phyloP scores from a whole-genome alignment of 2,888 invertebrate species.

The Cataglyphis livida region DNA sequence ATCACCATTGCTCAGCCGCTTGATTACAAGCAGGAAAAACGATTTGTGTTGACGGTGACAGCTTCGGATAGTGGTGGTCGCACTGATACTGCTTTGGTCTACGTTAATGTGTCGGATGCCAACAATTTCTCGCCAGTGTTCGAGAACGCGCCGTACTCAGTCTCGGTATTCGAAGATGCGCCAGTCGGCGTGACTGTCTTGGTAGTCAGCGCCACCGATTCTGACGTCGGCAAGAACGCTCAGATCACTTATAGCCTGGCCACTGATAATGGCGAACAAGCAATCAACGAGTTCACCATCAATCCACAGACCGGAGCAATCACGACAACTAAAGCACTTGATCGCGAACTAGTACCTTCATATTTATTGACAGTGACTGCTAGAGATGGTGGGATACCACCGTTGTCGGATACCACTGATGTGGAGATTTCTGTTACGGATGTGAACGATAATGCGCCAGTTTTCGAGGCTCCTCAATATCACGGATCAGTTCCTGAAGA shows the following conservation, averaged over 20 bases:
- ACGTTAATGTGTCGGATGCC: slow-evolving; percentile 97
- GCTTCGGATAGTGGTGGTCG: slow-evolving; percentile 96
- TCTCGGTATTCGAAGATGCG: slow-evolving; percentile 96
- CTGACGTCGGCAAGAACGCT: slow-evolving; percentile 98
- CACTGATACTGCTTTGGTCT: slow-evolving; percentile 95
- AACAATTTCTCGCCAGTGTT: slow-evolving; percentile 98
- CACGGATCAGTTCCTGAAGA: slow-evolving; percentile 95
- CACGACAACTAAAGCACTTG: slow-evolving; percentile 93
- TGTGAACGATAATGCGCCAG: slow-evolving; percentile 97
- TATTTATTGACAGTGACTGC: slow-evolving; percentile 97
- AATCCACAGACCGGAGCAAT: slow-evolving; percentile 98
- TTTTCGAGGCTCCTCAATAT: slow-evolving; percentile 93
- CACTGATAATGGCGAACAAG: slow-evolving; percentile 88
- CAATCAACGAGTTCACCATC: slow-evolving; percentile 91
- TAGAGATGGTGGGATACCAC: slow-evolving; percentile 96
- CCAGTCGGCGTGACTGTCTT: slow-evolving; percentile 96
- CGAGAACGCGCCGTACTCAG: slow-evolving; percentile 96
- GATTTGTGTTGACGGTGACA: slow-evolving; percentile 94
- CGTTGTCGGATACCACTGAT: slow-evolving; percentile 96
- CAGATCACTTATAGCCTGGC: slow-evolving; percentile 93
- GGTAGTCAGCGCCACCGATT: slow-evolving; percentile 96
- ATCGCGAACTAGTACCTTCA: slow-evolving; percentile 92
- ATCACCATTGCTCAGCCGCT: slow-evolving; percentile 95
- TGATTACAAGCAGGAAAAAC: slow-evolving; percentile 96
- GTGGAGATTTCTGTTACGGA: slow-evolving; percentile 98